Conservation (phyloP, 1,140 invertebrate genomes). For the Hypothenemus hampei region DNA sequence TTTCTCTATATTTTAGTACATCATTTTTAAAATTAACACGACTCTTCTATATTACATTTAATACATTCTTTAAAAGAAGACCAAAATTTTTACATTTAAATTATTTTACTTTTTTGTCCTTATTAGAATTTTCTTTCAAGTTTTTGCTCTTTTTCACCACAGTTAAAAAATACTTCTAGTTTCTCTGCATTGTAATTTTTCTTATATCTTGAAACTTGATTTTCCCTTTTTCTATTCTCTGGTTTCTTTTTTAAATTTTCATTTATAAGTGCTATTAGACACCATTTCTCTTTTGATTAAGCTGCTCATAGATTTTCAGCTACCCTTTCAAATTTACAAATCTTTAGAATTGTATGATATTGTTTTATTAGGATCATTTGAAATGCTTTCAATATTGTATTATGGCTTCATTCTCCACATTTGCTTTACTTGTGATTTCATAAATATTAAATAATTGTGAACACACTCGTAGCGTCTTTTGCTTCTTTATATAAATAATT, state of each 20-base stretch:
- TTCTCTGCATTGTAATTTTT: not conserved
- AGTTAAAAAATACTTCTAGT: constrained; percentile 14
- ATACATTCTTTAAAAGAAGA: constrained; percentile 5
- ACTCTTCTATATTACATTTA: not conserved
- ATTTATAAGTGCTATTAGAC: not conserved
- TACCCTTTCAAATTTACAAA: constrained; percentile 27
- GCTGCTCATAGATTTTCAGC: constrained; percentile 21
- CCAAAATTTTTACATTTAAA: constrained; percentile 15
- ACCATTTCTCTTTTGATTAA: not conserved
- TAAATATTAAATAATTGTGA: constrained; percentile 32
- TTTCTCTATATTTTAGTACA: not conserved
- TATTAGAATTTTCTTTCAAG: constrained; percentile 7
- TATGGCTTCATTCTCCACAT: constrained; percentile 27
- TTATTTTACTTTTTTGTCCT: constrained; percentile 12
- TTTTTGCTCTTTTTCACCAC: constrained; percentile 10
- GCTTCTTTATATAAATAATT: constrained; percentile 3
- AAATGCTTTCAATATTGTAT: constrained; percentile 37
- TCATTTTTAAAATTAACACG: not conserved
- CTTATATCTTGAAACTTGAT: not conserved
- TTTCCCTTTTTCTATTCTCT: not conserved
- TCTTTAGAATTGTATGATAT: constrained; percentile 21
- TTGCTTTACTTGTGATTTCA: constrained; percentile 35
- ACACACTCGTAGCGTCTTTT: constrained; percentile 4
- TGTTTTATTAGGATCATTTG: constrained; percentile 15
- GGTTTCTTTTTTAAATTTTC: not conserved